phyloP scores from a whole-genome alignment of 2,888 invertebrate species.

The Syritta pipiens region DNA sequence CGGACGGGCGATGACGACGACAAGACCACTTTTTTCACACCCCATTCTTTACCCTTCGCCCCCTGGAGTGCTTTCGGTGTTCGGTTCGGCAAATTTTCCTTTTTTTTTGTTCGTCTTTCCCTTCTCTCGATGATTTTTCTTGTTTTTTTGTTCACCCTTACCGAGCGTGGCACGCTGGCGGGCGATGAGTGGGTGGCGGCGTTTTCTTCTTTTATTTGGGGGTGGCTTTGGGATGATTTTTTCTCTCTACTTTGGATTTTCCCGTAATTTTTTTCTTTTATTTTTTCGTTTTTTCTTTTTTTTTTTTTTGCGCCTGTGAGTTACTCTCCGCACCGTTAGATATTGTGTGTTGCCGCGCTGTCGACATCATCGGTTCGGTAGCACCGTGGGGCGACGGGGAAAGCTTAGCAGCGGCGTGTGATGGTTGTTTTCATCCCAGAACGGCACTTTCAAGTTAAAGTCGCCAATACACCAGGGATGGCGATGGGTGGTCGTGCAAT shows the following conservation, averaged over 20 bases:
- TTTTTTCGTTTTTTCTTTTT: conserved; percentile 14
- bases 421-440: conserved; percentile 71
- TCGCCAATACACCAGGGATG: conserved; percentile 69
- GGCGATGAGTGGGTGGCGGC: conserved; percentile 20
- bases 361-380: conserved; percentile 56
- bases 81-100: conserved; percentile 66
- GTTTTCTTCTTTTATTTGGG: conserved; percentile 42
- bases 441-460: conserved; percentile 72
- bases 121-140: conserved; percentile 72
- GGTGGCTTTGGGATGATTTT: conserved; percentile 52
- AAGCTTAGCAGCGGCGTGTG: conserved; percentile 62
- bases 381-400: conserved; percentile 22
- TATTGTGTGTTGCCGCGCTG: conserved; percentile 69
- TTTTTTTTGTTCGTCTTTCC: conserved; percentile 69
- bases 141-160: conserved; percentile 48
- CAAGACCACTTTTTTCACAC: conserved; percentile 76
- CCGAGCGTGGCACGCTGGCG: not conserved
- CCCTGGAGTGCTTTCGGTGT: conserved; percentile 71
- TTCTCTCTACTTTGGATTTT: conserved; percentile 57
- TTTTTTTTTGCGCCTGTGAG: conserved; percentile 64
- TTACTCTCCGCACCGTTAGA: conserved; percentile 67
- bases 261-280: conserved; percentile 33
- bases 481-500: conserved; percentile 46
- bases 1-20: conserved; percentile 69
- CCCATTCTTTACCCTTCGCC: conserved; percentile 75